Percentiles rank a stretch among this genome's conserved stretches.
These are phyloP conservation scores for Lepidurus packardi DNA, from an alignment of 1,140 invertebrate genomes.

Conservation along the genomic window DNA sequence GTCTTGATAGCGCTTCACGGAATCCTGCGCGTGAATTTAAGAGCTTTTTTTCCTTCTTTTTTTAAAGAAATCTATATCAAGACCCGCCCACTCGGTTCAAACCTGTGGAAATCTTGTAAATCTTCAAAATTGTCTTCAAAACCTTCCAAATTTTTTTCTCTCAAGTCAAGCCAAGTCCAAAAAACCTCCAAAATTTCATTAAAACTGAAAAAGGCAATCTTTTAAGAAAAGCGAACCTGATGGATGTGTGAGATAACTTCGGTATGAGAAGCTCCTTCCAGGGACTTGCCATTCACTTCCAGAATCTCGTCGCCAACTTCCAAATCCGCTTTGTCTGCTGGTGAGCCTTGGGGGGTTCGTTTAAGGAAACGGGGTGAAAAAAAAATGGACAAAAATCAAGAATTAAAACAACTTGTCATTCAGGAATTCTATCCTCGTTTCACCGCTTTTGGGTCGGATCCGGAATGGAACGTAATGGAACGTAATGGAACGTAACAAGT, in stretches of 20 bases:
- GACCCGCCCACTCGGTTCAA: neutral
- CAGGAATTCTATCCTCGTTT: too few species aligned
- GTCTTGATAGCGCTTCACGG: too few species aligned
- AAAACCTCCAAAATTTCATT: neutral
- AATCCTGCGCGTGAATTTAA: too few species aligned
- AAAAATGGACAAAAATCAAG: neutral
- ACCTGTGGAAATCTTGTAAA: neutral
- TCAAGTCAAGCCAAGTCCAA: neutral
- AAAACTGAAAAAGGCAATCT: neutral
- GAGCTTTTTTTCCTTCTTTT: too few species aligned
- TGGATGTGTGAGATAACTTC: constrained; percentile 91
- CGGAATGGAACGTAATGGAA: too few species aligned
- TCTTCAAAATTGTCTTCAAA: too few species aligned
- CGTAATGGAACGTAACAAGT: too few species aligned
- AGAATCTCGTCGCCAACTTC: constrained; percentile 93
- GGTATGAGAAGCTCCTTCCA: constrained; percentile 79
- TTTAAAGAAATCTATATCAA: too few species aligned
- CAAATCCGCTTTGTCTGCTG: constrained; percentile 82
- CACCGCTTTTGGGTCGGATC: too few species aligned
- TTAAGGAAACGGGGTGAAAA: neutral
- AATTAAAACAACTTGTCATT: neutral
- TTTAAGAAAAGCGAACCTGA: constrained; percentile 51
- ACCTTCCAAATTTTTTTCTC: too few species aligned
- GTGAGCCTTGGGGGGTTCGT: constrained; percentile 61
- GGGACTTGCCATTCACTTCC: constrained; percentile 84